Percentiles rank a stretch among this genome's conserved stretches.
Evolutionary conservation across 2,888 invertebrate genomes (phyloP).

Genomic region (Cataglyphis altisquamis): DNA sequence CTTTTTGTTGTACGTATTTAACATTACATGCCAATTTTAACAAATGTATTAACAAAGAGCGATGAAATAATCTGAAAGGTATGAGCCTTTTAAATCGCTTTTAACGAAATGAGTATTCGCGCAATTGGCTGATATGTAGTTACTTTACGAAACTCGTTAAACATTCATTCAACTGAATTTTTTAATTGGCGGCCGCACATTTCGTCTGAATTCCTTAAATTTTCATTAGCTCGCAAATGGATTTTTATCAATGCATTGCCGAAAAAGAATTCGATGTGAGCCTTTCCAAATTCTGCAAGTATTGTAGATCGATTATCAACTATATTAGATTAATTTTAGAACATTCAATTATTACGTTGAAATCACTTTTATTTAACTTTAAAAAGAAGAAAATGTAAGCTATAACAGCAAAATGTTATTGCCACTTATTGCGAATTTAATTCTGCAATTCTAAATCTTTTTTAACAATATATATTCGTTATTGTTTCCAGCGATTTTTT

Average conservation of each 20-base stretch:
- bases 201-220: slow-evolving; percentile 32
- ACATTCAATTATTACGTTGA: neutral
- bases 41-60: neutral
- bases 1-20: neutral
- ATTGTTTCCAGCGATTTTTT: slow-evolving; percentile 30
- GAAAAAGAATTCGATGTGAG: slow-evolving; percentile 10
- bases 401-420: slow-evolving; percentile 46
- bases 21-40: slow-evolving; percentile 18
- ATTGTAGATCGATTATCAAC: neutral
- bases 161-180: slow-evolving; percentile 46
- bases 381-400: slow-evolving; percentile 10
- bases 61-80: slow-evolving; percentile 26
- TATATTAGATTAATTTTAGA: neutral
- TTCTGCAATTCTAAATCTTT: slow-evolving; percentile 1
- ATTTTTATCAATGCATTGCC: slow-evolving; percentile 26
- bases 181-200: slow-evolving; percentile 37
- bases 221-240: slow-evolving; percentile 18
- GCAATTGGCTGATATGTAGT: slow-evolving; percentile 10
- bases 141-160: slow-evolving; percentile 48
- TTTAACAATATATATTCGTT: slow-evolving; percentile 41
- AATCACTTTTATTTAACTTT: slow-evolving; percentile 4
- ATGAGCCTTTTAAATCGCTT: slow-evolving; percentile 41
- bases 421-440: slow-evolving; percentile 19
- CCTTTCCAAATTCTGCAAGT: neutral
- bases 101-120: slow-evolving; percentile 27